phyloP scores from a whole-genome alignment of 2,888 invertebrate species.

The Drosophila maculinotata region DNA sequence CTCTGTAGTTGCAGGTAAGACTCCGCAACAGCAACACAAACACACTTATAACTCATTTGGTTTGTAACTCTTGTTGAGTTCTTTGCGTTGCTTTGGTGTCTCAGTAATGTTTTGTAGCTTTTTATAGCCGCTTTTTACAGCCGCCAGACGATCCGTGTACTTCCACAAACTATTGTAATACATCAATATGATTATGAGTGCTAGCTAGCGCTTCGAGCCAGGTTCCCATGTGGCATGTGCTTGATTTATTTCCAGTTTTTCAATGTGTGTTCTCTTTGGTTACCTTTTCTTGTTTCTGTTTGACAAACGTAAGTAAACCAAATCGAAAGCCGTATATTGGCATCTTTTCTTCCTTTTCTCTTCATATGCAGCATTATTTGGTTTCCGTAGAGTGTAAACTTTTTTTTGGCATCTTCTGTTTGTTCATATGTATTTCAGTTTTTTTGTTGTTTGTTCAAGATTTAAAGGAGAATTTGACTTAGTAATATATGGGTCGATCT shows the following conservation, averaged over 20 bases:
- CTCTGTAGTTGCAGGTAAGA: conserved; percentile 46
- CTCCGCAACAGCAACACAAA: conserved; percentile 26
- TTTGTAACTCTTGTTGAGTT: conserved; percentile 57
- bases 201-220: conserved; percentile 37
- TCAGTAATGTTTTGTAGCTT: conserved; percentile 63
- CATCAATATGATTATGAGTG: conserved; percentile 79
- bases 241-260: conserved; percentile 71
- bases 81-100: conserved; percentile 31
- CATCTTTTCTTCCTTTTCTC: conserved; percentile 18
- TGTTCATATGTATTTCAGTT: conserved; percentile 47
- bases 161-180: conserved; percentile 78
- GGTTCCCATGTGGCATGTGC: conserved; percentile 67
- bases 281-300: conserved; percentile 60
- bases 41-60: conserved; percentile 56
- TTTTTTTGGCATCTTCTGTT: conserved; percentile 36
- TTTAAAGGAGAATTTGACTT: conserved; percentile 3
- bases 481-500: neutral
- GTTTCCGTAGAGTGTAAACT: conserved; percentile 39
- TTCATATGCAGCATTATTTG: conserved; percentile 32
- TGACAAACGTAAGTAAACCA: conserved; percentile 69
- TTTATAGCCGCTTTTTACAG: conserved; percentile 65
- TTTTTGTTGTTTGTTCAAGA: conserved; percentile 6
- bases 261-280: conserved; percentile 19
- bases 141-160: conserved; percentile 44
- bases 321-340: conserved; percentile 42